A percentile compares a stretch with the other conserved stretches of the same genome.
phyloP scores from a whole-genome alignment of 92 coral and sea anemone genomes.

The Epizoanthus fatuus region DNA sequence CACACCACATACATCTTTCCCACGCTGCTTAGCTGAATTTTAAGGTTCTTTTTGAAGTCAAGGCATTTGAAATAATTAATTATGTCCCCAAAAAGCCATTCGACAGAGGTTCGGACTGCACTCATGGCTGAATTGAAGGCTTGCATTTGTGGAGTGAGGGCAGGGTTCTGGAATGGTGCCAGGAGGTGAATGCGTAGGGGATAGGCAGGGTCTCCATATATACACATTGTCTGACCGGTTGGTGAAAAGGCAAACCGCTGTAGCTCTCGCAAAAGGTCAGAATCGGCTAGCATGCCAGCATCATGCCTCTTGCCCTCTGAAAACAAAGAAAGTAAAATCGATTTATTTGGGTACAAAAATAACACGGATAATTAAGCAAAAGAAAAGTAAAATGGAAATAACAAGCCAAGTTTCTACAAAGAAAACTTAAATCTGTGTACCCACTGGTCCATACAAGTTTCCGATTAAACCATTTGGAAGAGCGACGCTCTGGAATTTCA shows the following conservation, averaged over 20 bases:
- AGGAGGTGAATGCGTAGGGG: slow-evolving; percentile 43
- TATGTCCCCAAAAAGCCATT: neutral
- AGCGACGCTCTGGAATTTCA: slow-evolving; percentile 8
- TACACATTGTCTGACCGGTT: slow-evolving; percentile 28
- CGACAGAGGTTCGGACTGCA: slow-evolving; percentile 4
- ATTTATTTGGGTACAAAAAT: neutral
- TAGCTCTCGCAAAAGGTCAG: slow-evolving; percentile 22
- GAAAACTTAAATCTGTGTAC: no score
- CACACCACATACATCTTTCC: slow-evolving; percentile 32
- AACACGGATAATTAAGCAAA: neutral
- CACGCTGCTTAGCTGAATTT: slow-evolving; percentile 18
- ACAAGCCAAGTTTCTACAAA: no score
- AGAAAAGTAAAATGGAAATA: neutral
- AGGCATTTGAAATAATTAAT: slow-evolving; percentile 2
- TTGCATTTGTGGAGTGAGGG: slow-evolving; percentile 27
- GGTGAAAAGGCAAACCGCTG: slow-evolving; percentile 28
- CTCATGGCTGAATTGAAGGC: slow-evolving; percentile 27
- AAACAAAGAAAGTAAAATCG: neutral
- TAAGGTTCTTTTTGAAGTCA: neutral
- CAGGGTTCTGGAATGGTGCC: slow-evolving; percentile 19
- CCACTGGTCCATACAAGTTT: no score
- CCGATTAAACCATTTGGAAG: neutral
- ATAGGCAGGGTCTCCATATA: slow-evolving; percentile 41
- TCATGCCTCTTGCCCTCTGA: slow-evolving; percentile 30
- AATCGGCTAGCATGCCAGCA: slow-evolving; percentile 16